Base-by-base conservation (phyloP, 1,140 invertebrate genomes). In the Drosophila biarmipes region DNA sequence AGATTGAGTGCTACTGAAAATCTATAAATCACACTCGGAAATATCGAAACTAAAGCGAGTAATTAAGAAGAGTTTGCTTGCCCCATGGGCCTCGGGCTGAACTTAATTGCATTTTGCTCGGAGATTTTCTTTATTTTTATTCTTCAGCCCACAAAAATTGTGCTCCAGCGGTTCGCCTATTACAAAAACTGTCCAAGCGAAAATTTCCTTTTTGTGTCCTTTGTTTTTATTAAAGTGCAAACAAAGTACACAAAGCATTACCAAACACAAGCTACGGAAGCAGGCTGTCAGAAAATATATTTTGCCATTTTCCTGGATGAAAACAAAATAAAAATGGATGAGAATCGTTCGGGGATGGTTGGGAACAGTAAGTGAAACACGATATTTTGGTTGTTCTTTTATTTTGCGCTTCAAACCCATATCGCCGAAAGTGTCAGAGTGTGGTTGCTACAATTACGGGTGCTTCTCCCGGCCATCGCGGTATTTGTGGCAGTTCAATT, bases 21-120 rank as follows among this genome's bases (percentile, higher is more conserved):
- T 42, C 49, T 42, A 74, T 53, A 53, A 48, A 64, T 56, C 72
- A 64, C 43, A 68, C 46, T 73, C 56, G 72, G 34, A 51, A 80
- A 78, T 73, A 74, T 78, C 51, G 40, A 51, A 74, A 62, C 73
- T 74, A 58, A 80, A 59, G 61, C 49, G 38, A 51, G 55, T 63
- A 77, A 85, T 85, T 86, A 80, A 72, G 61, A 58, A 72, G 56
- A 59, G 59, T 21, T 59, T 51, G 37, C 37, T 31, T 49, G 61
- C 17, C 59, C 19, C 10, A 11, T 21, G 11, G 24, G 4, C 19
- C 29, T 1, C 8, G 12, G 34, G 6, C 15, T 19, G 21, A 63
- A 43, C 38, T 74, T 63, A 56, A 74, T 74, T 73, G 68, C 69
- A 73, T 62, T 73, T 55, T 31, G 15, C 48, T 10, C 12, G 29